These are phyloP conservation scores for Cantharis flavilabris DNA, from an alignment of 2,888 invertebrate genomes.

Conservation along the genomic window DNA sequence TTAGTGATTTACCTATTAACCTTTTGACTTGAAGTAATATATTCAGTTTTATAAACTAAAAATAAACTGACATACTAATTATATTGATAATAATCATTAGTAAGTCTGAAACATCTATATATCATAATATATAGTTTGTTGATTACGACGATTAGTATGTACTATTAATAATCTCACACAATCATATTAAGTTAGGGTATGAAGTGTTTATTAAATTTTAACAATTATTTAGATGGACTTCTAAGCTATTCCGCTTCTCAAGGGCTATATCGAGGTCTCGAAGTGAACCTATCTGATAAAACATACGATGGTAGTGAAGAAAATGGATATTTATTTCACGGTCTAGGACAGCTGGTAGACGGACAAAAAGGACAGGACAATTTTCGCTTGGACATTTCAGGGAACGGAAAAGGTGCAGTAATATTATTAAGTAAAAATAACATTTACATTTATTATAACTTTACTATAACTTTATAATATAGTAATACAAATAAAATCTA, in stretches of 20 bases:
- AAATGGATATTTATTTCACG: constrained; percentile 66
- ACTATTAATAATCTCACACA: too few species aligned
- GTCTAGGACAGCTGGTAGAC: constrained; percentile 80
- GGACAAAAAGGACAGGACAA: constrained; percentile 76
- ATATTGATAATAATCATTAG: too few species aligned
- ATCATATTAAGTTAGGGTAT: too few species aligned
- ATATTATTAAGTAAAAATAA: constrained; percentile 32
- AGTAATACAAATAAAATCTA: too few species aligned
- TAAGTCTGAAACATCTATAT: too few species aligned
- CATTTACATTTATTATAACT: neutral
- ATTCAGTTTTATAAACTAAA: too few species aligned
- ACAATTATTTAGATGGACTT: constrained; percentile 68
- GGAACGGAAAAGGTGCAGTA: constrained; percentile 67
- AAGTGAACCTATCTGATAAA: constrained; percentile 76
- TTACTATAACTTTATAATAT: too few species aligned
- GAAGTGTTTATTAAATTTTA: neutral
- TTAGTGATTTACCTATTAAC: too few species aligned
- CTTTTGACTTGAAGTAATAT: too few species aligned
- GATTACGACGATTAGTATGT: too few species aligned
- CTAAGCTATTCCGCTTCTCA: constrained; percentile 80
- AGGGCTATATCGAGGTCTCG: constrained; percentile 70
- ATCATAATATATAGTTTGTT: too few species aligned
- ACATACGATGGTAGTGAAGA: constrained; percentile 77
- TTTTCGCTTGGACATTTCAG: constrained; percentile 69
- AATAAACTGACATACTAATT: too few species aligned